Conservation (phyloP, 2,888 invertebrate species). For the Drosophila conformis region DNA sequence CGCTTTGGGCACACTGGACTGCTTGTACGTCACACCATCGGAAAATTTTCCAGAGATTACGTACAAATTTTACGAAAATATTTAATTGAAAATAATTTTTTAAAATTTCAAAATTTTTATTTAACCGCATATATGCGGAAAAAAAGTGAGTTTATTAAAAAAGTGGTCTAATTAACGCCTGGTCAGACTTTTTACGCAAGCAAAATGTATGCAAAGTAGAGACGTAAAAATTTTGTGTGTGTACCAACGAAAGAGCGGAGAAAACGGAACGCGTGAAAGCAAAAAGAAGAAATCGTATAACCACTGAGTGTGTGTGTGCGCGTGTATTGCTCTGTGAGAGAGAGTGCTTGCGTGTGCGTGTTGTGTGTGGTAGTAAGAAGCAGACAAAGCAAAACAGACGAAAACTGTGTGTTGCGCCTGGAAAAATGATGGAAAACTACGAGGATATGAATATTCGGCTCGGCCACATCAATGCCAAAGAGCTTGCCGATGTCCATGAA, state of each 20-base stretch:
- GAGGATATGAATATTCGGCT: slow-evolving; percentile 70
- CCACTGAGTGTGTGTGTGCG: slow-evolving; percentile 34
- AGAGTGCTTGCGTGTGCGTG: slow-evolving; percentile 5
- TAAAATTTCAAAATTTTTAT: slow-evolving; percentile 31
- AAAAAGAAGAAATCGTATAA: slow-evolving; percentile 59
- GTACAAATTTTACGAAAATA: slow-evolving; percentile 64
- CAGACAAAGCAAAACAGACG: slow-evolving; percentile 48
- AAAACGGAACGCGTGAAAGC: slow-evolving; percentile 73
- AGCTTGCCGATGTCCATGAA: slow-evolving; percentile 56
- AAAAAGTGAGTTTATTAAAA: slow-evolving; percentile 44
- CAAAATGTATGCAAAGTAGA: slow-evolving; percentile 67
- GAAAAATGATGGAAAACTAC: slow-evolving; percentile 80
- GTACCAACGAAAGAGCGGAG: slow-evolving; percentile 81
- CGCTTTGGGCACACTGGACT: slow-evolving; percentile 49
- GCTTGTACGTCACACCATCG: slow-evolving; percentile 61
- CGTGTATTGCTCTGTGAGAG: slow-evolving; percentile 38
- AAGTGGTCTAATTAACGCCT: slow-evolving; percentile 28
- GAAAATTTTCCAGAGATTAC: slow-evolving; percentile 72
- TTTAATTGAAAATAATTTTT: slow-evolving; percentile 44
- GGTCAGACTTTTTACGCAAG: slow-evolving; percentile 64
- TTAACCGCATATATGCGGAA: slow-evolving; percentile 21
- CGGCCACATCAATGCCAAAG: slow-evolving; percentile 66
- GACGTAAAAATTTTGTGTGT: slow-evolving; percentile 82
- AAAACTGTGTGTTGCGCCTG: slow-evolving; percentile 59
- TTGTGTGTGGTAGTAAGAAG: slow-evolving; percentile 47